A percentile compares a stretch with the other conserved stretches of the same genome.
phyloP scores from a whole-genome alignment of 1,140 invertebrate genomes.

The Bacillus rossius region DNA sequence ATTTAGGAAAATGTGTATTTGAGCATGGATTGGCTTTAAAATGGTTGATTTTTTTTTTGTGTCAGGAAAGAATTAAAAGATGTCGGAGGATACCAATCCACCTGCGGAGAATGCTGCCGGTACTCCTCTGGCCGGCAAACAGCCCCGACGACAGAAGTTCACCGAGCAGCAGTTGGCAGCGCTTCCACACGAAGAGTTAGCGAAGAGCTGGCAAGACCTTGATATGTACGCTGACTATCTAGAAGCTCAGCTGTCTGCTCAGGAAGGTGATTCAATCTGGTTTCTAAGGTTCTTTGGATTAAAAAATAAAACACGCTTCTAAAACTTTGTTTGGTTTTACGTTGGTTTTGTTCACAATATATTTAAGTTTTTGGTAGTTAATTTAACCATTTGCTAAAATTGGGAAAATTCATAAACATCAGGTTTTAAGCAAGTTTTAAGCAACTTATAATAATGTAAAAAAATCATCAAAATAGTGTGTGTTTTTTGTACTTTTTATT shows the following conservation, averaged over 20 bases:
- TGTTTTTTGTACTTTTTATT: no score
- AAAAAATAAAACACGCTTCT: slow-evolving; percentile 7
- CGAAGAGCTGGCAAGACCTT: slow-evolving; percentile 48
- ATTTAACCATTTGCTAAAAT: neutral
- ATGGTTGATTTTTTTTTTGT: no score
- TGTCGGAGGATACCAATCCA: no score
- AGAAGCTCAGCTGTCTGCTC: slow-evolving; percentile 44
- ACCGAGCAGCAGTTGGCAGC: slow-evolving; percentile 45
- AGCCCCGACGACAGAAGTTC: slow-evolving; percentile 40
- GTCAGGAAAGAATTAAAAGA: no score
- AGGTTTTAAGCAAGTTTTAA: slow-evolving; percentile 4
- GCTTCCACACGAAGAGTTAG: slow-evolving; percentile 46
- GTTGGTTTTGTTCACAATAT: slow-evolving; percentile 21
- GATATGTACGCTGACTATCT: slow-evolving; percentile 48
- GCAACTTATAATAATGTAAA: neutral
- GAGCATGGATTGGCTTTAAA: no score
- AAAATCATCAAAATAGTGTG: no score
- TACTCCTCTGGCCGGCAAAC: slow-evolving; percentile 17
- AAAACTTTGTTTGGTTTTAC: slow-evolving; percentile 19
- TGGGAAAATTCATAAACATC: slow-evolving; percentile 3
- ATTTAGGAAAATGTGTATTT: no score
- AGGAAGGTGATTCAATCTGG: slow-evolving; percentile 46
- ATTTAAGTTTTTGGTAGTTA: neutral
- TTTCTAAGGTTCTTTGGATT: slow-evolving; percentile 36
- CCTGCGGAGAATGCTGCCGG: neutral